phyloP scores from a whole-genome alignment of 1,140 invertebrate genomes.

The Papilio dardanus region DNA sequence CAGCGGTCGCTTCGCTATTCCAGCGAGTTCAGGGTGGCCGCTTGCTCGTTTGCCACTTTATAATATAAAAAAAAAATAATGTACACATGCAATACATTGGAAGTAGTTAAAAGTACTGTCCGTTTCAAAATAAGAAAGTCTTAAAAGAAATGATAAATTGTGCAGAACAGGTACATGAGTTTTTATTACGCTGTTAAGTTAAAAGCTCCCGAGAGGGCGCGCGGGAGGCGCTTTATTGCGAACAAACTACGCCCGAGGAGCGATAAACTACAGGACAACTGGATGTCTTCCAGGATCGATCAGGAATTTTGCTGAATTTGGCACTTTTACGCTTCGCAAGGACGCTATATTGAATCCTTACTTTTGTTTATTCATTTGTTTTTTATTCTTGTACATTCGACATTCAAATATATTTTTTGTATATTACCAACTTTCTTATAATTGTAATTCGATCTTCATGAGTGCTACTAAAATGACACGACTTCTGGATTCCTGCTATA shows the following conservation, averaged over 20 bases:
- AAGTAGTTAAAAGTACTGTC: not conserved
- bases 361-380: not conserved
- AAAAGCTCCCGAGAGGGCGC: conserved; percentile 8
- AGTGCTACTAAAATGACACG: too few relatives aligned
- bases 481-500: too few relatives aligned
- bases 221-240: not conserved
- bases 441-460: too few relatives aligned
- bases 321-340: not conserved
- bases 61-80: too few relatives aligned
- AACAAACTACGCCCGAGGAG: conserved; percentile 4
- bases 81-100: too few relatives aligned
- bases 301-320: conserved; percentile 17
- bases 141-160: conserved; percentile 6
- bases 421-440: too few relatives aligned
- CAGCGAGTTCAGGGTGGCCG: too few relatives aligned
- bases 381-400: not conserved
- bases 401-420: too few relatives aligned
- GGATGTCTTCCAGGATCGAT: conserved; percentile 17
- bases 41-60: too few relatives aligned
- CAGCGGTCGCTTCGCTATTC: too few relatives aligned
- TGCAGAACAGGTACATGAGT: not conserved
- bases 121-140: not conserved
- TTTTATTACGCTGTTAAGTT: conserved; percentile 18
- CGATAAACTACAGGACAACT: conserved; percentile 28
- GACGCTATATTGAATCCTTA: not conserved